Base-by-base conservation (phyloP, 1,140 invertebrate species). In the Druon quercuslanigerum region DNA sequence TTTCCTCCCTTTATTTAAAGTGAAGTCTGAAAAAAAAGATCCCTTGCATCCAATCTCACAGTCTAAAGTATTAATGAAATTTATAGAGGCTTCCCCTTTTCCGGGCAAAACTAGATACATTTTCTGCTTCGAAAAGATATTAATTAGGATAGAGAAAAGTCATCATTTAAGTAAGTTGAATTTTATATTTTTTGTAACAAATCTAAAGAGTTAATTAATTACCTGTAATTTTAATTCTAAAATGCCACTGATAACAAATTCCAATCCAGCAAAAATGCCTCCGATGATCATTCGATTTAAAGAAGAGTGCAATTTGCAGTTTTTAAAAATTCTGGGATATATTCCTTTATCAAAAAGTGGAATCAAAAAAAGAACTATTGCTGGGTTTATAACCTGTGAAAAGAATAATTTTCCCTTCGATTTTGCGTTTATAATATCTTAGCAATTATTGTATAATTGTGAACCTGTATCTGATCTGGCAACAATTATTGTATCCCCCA, bases 391-490 rank as follows among this genome's bases (percentile, higher is more conserved):
- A 13, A 93, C 93, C 79, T 80, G 40, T 56, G 12, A 14, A 11
- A 12, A 50, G n/a, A 52, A 71, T n/a, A 54, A 5, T 51, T 52
- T 72, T 57, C 12, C 52, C 19, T 7, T 50, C 54, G 12, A 57
- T 20, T 25, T 57, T 57, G 20, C 20, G 17, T 57, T 19, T 8
- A 12, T 20, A 20, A 57, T n/a, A 72, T 16, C 73, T 54, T 46
- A 57, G 3, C 56, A n/a, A n/a, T 74, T 16, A n/a, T 74, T 16
- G 16, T 12, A 20, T 9, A 33, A 74, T 4, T 16, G 14, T 46
- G 4, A 14, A 75, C 94, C 91, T 95, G 94, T 85, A 95, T 92
- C 87, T 95, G 95, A 85, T 96, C 95, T 0, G 95, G 94, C 85
- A 94, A 92, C 46, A 95, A 87, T 9, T 88, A 87, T 9, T 88